Percentiles rank a stretch among this genome's conserved stretches.
These are phyloP conservation scores for Magallana gigas DNA, from an alignment of 1,140 invertebrate species.

Conservation along the genomic window DNA sequence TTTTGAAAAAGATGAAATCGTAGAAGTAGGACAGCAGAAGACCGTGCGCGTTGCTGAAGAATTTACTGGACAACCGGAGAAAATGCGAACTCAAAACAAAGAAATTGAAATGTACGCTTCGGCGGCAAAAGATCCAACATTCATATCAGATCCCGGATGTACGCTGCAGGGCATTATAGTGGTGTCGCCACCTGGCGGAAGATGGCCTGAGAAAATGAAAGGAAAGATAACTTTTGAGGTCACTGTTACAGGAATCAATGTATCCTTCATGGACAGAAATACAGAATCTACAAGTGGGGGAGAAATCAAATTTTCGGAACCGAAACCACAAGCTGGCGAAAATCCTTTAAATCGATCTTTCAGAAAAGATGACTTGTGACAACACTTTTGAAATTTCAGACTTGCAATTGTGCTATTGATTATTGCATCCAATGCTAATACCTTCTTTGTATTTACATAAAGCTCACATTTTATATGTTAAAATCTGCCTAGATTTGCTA, in stretches of 20 bases:
- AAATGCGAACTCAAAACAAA: neutral
- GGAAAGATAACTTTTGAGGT: slow-evolving; percentile 20
- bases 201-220: slow-evolving; percentile 8
- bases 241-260: neutral
- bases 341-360: neutral
- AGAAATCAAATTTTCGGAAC: slow-evolving; percentile 18
- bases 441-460: too few species aligned
- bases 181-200: slow-evolving; percentile 17
- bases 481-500: too few species aligned
- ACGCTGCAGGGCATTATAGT: neutral
- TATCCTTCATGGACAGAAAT: slow-evolving; percentile 24
- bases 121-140: neutral
- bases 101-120: slow-evolving; percentile 32
- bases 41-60: neutral
- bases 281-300: neutral
- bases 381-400: neutral
- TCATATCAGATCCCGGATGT: slow-evolving; percentile 2
- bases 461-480: too few species aligned
- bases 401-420: too few species aligned
- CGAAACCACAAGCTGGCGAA: neutral
- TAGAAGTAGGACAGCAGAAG: slow-evolving; percentile 10
- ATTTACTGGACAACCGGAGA: neutral
- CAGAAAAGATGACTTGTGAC: neutral
- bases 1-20: slow-evolving; percentile 3
- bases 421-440: too few species aligned